Evolutionary conservation across 2,888 invertebrate genomes (phyloP), one percentile per base, ranked within the genome.

Genomic region (Tholera decimalis): DNA sequence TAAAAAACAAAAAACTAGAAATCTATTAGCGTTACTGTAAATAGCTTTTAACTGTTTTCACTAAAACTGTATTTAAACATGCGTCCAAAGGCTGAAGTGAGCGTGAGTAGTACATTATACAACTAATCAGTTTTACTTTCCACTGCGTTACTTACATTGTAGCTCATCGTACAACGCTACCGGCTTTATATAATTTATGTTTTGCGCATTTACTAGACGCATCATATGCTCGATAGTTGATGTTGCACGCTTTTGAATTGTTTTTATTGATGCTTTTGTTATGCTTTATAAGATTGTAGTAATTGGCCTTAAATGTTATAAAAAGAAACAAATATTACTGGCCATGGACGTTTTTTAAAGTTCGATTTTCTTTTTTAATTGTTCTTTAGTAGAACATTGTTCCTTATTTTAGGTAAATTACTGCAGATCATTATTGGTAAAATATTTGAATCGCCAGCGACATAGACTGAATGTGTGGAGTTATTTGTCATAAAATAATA

Each of bases 61-160:
- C 84, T 86, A 85, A 89, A 87, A 85, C 88, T 92, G 89, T 93
- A 89, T 84, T 67, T 68, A 64, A 91, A 91, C 93, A 93, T 93
- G 96, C 96, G 93, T 93, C 95, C 85, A 88, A 96, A 97, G 97
- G 97, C 97, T 93, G 97, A 97, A 96, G 97, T 97, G 82, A 96
- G 96, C 95, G 97, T 97, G 96, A 97, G 97, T 97, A 96, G 44
- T 59, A 80, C 55, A 83, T 79, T 85, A 73, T 82, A 84, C 77
- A 82, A 80, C 81, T 78, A 80, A 77, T 80, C 70, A 77, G 78
- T 72, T 76, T 65, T 49, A 73, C 78, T 77, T 80, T 78, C 73
- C 50, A 81, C 47, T 69, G 35, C 68, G 65, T 72, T 65, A 74
- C 55, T 54, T 76, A n/a, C n/a, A 67, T 53, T 15, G 58, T 77